These are phyloP conservation scores for Garrulus glandarius DNA, from an alignment of 2,797 vertebrate genomes.

Conservation along the genomic window DNA sequence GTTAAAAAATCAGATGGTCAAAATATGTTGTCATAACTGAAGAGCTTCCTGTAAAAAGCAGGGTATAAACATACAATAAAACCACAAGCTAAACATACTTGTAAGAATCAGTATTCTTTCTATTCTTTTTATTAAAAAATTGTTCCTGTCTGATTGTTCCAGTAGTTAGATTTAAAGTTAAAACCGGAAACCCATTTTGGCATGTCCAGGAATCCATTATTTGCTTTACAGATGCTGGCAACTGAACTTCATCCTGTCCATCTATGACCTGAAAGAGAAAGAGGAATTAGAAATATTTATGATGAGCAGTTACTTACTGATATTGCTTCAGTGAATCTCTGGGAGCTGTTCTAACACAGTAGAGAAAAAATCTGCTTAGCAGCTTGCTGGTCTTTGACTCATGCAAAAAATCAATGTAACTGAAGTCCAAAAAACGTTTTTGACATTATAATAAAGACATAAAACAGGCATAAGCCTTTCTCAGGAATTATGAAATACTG, in stretches of 20 bases:
- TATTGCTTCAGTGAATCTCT: not conserved
- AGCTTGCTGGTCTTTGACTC: not conserved
- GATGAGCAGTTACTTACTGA: not conserved
- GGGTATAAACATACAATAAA: not conserved
- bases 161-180: conserved; percentile 74
- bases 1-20: not conserved
- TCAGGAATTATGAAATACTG: not conserved
- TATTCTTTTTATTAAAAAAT: conserved; percentile 47
- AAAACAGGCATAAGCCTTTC: not conserved
- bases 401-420: not conserved
- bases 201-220: conserved; percentile 82
- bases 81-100: conserved; percentile 66
- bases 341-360: not conserved
- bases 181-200: conserved; percentile 73
- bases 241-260: conserved; percentile 69
- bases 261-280: conserved; percentile 68
- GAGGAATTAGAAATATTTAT: not conserved
- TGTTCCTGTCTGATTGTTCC: conserved; percentile 73
- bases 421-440: not conserved
- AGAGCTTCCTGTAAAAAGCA: not conserved
- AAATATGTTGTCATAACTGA: not conserved
- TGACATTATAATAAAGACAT: not conserved
- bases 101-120: conserved; percentile 53
- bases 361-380: not conserved
- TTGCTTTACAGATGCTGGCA: conserved; percentile 75